Base-by-base conservation (phyloP, 2,888 invertebrate species). In the Oeneis ivallda region DNA sequence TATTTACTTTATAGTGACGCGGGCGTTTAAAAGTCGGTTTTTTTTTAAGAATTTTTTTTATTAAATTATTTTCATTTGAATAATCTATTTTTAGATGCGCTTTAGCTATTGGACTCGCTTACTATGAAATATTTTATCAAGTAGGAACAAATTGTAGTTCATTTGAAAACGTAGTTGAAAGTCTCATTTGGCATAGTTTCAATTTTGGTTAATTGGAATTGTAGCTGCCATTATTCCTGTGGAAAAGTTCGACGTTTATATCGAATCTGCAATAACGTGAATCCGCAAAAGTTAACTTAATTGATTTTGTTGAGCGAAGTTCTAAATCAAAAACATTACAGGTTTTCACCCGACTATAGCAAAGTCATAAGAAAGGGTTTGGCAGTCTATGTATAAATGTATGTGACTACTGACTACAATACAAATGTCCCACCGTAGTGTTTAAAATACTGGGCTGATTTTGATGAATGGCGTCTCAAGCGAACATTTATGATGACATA, bases 141-240 rank as follows among this genome's bases (percentile, higher is more conserved):
- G 58, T 57, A 41, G 41, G 43, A 15, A 32, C 41, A 32, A 45
- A 32, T 43, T 32, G n/a, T 34, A 45, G 45, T 10, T 11, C 58
- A 26, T 26, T 59, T 59, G 4, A 59, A 47, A 47, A 34, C 37
- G 13, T 49, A 19, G 32, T 49, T 50, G 60, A 49, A 49, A 26
- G 15, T 52, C 56, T 61, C 41, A 41, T 62, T 68, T 59, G 68
- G 65, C 56, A 32, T 15, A 34, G 15, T 34, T 66, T 63, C 68
- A 59, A 65, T 34, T 62, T 57, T 58, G 57, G 58, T 50, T 62
- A 62, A 59, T 62, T 62, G 65, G 45, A 57, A 39, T 45, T 32
- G 15, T 34, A 45, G 10, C 9, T 50, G 37, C 26, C 49, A 50
- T 11, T 26, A 50, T 50, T 6, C 49, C 49, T 34, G 50, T 52